Evolutionary conservation across 2,113 vertebrate genomes (phyloP).

Genomic region (Benitochromis conjunctus): DNA sequence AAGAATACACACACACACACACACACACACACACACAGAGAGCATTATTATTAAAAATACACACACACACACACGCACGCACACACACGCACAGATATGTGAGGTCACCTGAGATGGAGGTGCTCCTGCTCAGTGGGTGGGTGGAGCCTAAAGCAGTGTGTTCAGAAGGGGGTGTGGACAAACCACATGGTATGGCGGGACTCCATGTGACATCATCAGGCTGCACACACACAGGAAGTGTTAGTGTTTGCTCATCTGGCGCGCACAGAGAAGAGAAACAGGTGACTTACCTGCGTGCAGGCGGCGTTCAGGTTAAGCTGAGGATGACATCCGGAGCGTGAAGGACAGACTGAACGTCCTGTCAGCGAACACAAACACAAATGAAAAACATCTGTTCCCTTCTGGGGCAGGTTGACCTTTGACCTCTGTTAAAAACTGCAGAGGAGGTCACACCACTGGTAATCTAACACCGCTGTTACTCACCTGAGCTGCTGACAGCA

Average conservation of each 20-base stretch:
- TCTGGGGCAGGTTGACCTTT: not conserved
- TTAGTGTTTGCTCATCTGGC: not conserved
- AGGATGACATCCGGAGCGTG: not conserved
- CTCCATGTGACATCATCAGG: conserved; percentile 79
- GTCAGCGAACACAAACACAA: not conserved
- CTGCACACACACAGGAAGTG: conserved; percentile 9
- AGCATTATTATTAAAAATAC: not conserved
- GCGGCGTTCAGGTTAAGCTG: not conserved
- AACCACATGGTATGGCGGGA: conserved; percentile 83
- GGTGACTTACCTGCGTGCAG: not conserved
- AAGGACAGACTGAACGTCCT: not conserved
- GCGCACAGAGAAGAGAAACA: not conserved
- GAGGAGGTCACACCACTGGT: not conserved
- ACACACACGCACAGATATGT: not conserved
- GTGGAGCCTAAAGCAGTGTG: conserved; percentile 60
- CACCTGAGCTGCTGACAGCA: conserved; percentile 68
- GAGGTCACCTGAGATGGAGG: conserved; percentile 74
- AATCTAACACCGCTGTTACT: not conserved
- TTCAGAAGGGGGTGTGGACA: conserved; percentile 87
- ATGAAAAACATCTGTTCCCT: not conserved
- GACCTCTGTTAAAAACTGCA: not conserved
- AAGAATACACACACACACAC: too few relatives aligned
- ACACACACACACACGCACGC: not conserved
- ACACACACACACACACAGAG: not conserved
- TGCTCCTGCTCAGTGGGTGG: conserved; percentile 73